These are phyloP conservation scores for Rattus rattus DNA, from an alignment of 2,113 vertebrate genomes.

Conservation along the genomic window DNA sequence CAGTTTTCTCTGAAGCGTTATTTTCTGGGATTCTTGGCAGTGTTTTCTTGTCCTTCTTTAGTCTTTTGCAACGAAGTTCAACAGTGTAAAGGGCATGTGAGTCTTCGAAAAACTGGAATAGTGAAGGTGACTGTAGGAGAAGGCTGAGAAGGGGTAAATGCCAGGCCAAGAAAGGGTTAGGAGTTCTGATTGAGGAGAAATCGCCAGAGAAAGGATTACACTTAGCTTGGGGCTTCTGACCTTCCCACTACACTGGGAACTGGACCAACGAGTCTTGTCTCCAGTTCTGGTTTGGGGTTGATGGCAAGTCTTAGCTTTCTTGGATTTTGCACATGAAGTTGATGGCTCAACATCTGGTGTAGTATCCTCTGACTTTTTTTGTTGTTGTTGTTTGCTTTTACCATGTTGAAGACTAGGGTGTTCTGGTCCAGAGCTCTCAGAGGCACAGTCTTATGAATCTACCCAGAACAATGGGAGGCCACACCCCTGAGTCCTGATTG, in stretches of 20 bases:
- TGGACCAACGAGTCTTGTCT: rapidly evolving
- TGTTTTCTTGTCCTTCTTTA: not conserved
- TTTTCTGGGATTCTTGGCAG: rapidly evolving
- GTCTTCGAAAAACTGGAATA: not conserved
- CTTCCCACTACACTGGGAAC: not conserved
- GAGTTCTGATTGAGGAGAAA: not conserved
- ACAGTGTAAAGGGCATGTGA: no score
- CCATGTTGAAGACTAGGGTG: not conserved
- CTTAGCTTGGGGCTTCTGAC: not conserved
- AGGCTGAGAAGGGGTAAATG: no score
- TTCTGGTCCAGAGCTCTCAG: not conserved
- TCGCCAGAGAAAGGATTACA: not conserved
- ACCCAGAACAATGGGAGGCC: not conserved
- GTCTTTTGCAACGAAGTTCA: no score
- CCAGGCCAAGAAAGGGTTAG: not conserved
- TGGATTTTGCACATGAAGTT: rapidly evolving
- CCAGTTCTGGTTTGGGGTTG: not conserved
- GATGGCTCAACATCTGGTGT: rapidly evolving
- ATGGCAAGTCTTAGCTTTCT: not conserved
- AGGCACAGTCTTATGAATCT: not conserved
- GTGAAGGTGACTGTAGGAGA: not conserved
- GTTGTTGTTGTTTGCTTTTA: not conserved
- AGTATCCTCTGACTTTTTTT: not conserved
- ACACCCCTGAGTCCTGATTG: not conserved
- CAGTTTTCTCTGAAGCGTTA: not conserved